Conservation (phyloP, 2,888 invertebrate genomes). For the Oxytorus armatus region DNA sequence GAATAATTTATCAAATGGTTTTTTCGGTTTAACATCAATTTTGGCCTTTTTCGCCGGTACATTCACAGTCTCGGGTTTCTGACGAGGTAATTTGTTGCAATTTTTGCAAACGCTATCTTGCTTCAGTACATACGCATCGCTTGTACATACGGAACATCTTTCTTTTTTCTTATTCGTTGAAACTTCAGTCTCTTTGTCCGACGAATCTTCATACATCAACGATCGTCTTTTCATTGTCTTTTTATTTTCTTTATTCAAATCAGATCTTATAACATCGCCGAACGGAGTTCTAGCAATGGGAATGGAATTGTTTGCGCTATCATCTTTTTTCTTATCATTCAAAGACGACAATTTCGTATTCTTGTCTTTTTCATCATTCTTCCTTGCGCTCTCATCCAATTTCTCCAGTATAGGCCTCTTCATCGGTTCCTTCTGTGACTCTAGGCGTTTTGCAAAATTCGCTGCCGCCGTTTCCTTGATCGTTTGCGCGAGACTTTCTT, state of each 20-base stretch:
- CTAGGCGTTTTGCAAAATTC: constrained; percentile 76
- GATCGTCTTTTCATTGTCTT: constrained; percentile 68
- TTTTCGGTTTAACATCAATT: constrained; percentile 64
- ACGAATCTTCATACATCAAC: constrained; percentile 12
- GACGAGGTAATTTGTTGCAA: constrained; percentile 73
- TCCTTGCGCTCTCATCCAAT: constrained; percentile 69
- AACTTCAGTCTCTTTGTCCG: constrained; percentile 34
- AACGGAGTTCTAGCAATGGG: constrained; percentile 74
- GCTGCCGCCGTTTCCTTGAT: constrained; percentile 72
- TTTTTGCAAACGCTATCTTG: constrained; percentile 74
- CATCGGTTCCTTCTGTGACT: constrained; percentile 69
- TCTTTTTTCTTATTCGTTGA: constrained; percentile 33
- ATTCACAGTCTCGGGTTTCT: constrained; percentile 42
- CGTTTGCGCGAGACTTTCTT: constrained; percentile 74
- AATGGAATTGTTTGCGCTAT: not conserved
- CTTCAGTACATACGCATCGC: constrained; percentile 46
- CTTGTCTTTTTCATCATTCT: constrained; percentile 60
- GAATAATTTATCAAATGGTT: constrained; percentile 77
- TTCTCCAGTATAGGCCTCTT: constrained; percentile 77
- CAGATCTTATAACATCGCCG: constrained; percentile 75
- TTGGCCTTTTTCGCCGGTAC: constrained; percentile 59
- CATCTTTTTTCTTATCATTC: not conserved
- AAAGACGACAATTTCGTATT: not conserved
- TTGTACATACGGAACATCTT: constrained; percentile 71
- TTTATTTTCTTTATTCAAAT: constrained; percentile 45